These are phyloP conservation scores for Tupaia chinensis DNA, from an alignment of 2,113 vertebrate species.

Conservation along the genomic window DNA sequence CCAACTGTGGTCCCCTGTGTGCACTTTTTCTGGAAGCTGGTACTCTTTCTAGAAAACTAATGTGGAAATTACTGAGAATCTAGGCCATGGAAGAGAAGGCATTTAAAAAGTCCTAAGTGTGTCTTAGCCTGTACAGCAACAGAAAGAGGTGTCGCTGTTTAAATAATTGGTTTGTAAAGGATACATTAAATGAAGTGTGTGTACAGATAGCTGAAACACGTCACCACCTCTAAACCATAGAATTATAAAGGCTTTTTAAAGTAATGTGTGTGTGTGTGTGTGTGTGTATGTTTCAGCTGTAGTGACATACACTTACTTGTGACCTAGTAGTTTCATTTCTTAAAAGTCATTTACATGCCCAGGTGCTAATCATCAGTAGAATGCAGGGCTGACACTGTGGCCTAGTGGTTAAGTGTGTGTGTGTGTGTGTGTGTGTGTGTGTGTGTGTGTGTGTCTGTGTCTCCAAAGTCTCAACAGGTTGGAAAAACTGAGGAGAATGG, in stretches of 20 bases:
- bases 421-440: no score
- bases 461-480: no score
- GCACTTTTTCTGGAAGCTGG: conserved; percentile 41
- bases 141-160: neutral
- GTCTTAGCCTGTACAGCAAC: neutral
- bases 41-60: conserved; percentile 48
- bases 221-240: neutral
- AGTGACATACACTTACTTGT: neutral
- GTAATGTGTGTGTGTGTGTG: rapidly evolving
- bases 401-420: no score
- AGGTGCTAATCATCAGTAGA: neutral
- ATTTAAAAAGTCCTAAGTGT: conserved; percentile 32
- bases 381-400: no score
- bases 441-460: no score
- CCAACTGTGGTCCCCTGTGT: neutral
- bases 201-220: neutral
- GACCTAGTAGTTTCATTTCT: conserved; percentile 14
- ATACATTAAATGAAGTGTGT: neutral
- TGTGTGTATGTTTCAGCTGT: neutral
- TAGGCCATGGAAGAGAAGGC: conserved; percentile 22
- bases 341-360: neutral
- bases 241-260: neutral
- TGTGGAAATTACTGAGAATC: neutral
- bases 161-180: neutral
- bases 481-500: no score